phyloP scores from a whole-genome alignment of 2,888 invertebrate genomes.

The Cerastis rubricosa region DNA sequence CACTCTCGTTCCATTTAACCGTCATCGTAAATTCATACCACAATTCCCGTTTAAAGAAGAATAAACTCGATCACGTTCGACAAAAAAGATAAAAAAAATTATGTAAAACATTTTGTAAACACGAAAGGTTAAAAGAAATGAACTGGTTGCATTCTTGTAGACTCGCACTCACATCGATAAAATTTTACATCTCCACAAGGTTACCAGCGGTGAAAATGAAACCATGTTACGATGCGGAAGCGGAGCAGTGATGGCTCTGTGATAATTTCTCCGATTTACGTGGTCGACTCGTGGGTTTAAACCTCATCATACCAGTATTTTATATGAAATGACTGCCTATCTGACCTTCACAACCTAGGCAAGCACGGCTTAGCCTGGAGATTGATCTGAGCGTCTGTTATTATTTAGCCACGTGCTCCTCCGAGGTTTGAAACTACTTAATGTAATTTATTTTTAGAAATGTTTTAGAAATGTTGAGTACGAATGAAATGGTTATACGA shows the following conservation, averaged over 20 bases:
- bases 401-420: no score
- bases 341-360: no score
- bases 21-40: neutral
- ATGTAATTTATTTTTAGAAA: no score
- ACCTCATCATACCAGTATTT: no score
- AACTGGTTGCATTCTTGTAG: conserved; percentile 42
- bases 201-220: conserved; percentile 35
- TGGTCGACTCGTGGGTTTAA: neutral
- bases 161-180: conserved; percentile 15
- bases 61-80: conserved; percentile 22
- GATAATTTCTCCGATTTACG: neutral
- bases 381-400: no score
- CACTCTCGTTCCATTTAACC: neutral
- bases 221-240: conserved; percentile 50
- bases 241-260: neutral
- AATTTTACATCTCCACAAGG: conserved; percentile 49
- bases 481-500: no score
- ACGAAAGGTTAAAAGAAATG: conserved; percentile 45
- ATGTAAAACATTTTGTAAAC: conserved; percentile 42
- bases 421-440: no score
- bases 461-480: no score
- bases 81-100: conserved; percentile 31
- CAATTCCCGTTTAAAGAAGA: conserved; percentile 17
- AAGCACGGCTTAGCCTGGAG: no score
- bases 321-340: no score